Evolutionary conservation across 2,113 vertebrate genomes (phyloP), one percentile per base, ranked within the genome.

Genomic region (Pardalotus punctatus): DNA sequence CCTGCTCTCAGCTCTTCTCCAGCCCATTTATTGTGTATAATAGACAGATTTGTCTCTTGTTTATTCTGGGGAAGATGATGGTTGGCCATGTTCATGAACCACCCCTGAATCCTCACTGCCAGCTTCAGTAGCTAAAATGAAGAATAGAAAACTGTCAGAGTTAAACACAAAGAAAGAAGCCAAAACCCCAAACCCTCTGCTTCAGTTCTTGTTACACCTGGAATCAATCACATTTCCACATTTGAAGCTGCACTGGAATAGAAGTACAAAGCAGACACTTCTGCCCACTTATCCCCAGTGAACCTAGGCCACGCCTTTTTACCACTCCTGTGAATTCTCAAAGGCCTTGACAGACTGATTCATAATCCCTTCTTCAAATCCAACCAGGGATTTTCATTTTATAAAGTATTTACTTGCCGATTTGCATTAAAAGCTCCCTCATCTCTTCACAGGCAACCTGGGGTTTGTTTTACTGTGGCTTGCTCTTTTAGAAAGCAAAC

Each of bases 31-130:
- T 27, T 86, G 29, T 60, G 91, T 88, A 7, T 60, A 57, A 67
- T 51, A 78, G 5, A 50, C 24, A 35, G 91, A 50, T 6, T 38
- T 50, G 6, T 93, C 81, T 93, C 77, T 35, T 17, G 73, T 85
- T 86, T 97, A 89, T 94, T 98, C 97, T 93, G 94, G 82, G 50
- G 95, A 91, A 7, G 92, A 90, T 12, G 91, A 73, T 3, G 79
- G 45, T 43, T 91, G 97, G 80, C 67, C 86, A 74, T 77, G 38
- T 62, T 97, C 96, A 24, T 3, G 5, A 13, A 76, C 85, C 33
- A 56, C 21, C 43, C 48, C 91, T 11, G 77, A 77, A 64, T 97
- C 94, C 86, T 93, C 98, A 78, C 36, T 79, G 23, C 95, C 96
- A 82, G 90, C 50, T 79, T 95, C 96, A 65, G 91, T 18, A 84